phyloP scores from a whole-genome alignment of 2,113 vertebrate species.

The Cyphomyrus discorhynchus region DNA sequence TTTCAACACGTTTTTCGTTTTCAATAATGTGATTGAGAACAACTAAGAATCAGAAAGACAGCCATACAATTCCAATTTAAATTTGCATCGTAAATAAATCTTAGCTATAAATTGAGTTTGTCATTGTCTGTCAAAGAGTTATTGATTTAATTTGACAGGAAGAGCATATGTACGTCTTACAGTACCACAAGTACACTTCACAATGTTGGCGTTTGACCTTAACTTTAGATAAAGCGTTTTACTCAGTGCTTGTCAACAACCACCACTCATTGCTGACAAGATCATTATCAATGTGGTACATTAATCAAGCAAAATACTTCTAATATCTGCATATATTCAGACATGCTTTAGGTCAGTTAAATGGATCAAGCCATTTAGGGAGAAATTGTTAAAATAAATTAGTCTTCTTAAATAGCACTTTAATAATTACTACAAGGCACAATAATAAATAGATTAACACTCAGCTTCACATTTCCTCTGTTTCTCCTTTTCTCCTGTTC shows the following conservation, averaged over 20 bases:
- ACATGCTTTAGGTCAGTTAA: background rate
- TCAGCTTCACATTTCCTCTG: constrained; percentile 55
- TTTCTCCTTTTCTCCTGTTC: background rate
- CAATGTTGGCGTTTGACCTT: background rate
- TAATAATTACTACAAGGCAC: constrained; percentile 82
- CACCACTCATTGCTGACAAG: background rate
- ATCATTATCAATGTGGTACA: background rate
- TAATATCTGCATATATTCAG: background rate
- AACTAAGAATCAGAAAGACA: constrained; percentile 57
- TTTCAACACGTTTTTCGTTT: constrained; percentile 33
- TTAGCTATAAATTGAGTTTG: constrained; percentile 44
- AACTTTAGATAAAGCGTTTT: background rate
- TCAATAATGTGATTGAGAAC: constrained; percentile 46
- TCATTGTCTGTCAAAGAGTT: constrained; percentile 59
- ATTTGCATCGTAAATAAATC: constrained; percentile 87
- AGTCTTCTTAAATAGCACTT: constrained; percentile 77
- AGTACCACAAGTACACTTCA: background rate
- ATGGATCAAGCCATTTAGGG: background rate
- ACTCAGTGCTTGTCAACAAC: background rate
- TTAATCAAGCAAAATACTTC: background rate
- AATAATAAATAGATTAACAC: constrained; percentile 70
- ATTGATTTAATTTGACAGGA: constrained; percentile 85
- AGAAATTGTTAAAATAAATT: constrained; percentile 67
- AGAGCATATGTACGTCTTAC: background rate
- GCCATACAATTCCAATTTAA: constrained; percentile 90